Percentiles rank a stretch among this genome's conserved stretches.
phyloP scores from a whole-genome alignment of 2,113 vertebrate genomes.

The Podocnemis expansa region DNA sequence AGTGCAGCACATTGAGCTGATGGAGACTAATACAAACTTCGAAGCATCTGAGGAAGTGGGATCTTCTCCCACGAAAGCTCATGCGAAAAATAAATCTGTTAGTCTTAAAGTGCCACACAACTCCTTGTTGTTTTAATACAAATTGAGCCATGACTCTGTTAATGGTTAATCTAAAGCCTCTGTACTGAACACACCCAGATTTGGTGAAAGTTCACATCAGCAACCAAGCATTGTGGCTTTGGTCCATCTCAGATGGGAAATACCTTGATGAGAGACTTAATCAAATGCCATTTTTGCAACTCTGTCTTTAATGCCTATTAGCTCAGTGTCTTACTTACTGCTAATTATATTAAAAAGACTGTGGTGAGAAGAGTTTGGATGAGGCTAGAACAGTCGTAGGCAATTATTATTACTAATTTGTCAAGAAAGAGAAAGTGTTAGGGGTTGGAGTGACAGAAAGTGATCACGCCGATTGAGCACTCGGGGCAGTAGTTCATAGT shows the following conservation, averaged over 20 bases:
- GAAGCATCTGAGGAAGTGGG: too few relatives aligned
- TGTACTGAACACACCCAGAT: not conserved
- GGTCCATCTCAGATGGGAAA: not conserved
- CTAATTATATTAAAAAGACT: slow-evolving; percentile 19
- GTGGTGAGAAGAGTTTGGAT: slow-evolving; percentile 30
- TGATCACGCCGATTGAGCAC: not conserved
- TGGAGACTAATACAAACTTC: accelerated
- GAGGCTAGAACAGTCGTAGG: not conserved
- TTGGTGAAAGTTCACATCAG: not conserved
- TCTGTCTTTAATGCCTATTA: not conserved
- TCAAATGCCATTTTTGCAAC: not conserved
- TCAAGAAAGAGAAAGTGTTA: slow-evolving; percentile 29
- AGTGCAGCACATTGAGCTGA: not conserved
- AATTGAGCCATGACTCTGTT: not conserved
- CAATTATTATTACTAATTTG: not conserved
- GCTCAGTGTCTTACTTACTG: not conserved
- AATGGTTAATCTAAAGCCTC: not conserved
- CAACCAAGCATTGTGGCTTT: not conserved
- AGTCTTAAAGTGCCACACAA: too few relatives aligned
- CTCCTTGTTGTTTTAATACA: too few relatives aligned
- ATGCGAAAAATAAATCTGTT: too few relatives aligned
- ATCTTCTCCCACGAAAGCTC: too few relatives aligned
- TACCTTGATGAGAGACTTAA: not conserved
- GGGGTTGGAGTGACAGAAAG: not conserved
- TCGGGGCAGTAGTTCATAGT: not conserved